Evolutionary conservation across 2,888 invertebrate species (phyloP).

Genomic region (Lycocerus yunnanus): DNA sequence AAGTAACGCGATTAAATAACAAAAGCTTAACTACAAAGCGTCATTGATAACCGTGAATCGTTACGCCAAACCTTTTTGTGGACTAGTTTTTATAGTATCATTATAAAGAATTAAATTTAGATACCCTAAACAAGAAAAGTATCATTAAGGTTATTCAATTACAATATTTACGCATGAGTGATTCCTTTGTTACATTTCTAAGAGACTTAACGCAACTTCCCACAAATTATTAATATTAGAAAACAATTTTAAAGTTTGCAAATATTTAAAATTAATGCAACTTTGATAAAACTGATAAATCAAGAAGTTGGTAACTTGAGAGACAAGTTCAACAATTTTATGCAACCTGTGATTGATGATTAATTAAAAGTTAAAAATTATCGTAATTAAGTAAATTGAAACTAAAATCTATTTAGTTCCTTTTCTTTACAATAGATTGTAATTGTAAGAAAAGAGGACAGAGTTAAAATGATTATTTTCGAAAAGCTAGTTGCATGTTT

Average conservation of each 20-base stretch:
- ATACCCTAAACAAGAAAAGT: constrained; percentile 20
- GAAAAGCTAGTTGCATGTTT: constrained; percentile 44
- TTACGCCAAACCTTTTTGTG: constrained; percentile 5
- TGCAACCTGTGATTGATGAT: not conserved
- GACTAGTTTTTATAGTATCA: constrained; percentile 13
- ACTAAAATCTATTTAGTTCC: not conserved
- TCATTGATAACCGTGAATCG: not conserved
- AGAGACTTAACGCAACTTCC: constrained; percentile 11
- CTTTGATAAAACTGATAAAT: not conserved
- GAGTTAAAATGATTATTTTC: constrained; percentile 24
- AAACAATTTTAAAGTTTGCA: constrained; percentile 3
- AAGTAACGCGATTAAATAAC: not conserved
- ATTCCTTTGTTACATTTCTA: constrained; percentile 17
- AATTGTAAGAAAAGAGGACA: not conserved
- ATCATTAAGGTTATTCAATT: constrained; percentile 25
- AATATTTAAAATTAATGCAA: not conserved
- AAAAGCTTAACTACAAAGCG: not conserved
- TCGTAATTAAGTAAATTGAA: not conserved
- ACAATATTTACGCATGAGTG: constrained; percentile 21
- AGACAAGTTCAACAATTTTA: not conserved
- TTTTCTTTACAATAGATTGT: not conserved
- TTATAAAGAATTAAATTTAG: constrained; percentile 21
- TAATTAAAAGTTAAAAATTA: not conserved
- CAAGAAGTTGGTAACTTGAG: not conserved
- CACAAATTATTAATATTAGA: constrained; percentile 7